Base-by-base conservation (phyloP, 2,888 invertebrate genomes). In the Tanypteryx hageni region DNA sequence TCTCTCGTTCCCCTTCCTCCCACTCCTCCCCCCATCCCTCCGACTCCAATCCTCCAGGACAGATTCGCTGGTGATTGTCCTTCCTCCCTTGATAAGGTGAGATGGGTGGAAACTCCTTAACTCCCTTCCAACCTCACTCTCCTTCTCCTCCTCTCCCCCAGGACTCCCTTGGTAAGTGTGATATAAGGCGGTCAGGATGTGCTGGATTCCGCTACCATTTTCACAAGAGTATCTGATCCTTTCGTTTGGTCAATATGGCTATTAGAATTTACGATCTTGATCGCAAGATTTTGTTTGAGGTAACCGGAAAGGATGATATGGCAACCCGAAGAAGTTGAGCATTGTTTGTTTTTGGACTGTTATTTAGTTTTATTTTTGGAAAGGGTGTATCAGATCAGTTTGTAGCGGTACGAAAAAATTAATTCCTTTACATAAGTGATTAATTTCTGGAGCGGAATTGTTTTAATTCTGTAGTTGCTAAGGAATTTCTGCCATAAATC, bases 11-110 rank as follows among this genome's bases (percentile, higher is more conserved):
- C 5, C 27, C n/a, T n/a, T 18, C 76, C 76, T 1, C 1, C 13
- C 2, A 44, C 14, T 13, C 11, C 13, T 82, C 44, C 27, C 27
- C 81, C 31, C 31, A n/a, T 11, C 14, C 64, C 64, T 18, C 76
- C 82, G 0, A 7, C 82, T 5, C 82, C 31, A 82, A 11, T 44
- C 44, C 44, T 44, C 44, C 44, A 44, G 44, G 44, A 44, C 44
- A 44, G 44, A 44, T 44, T 44, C 44, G 44, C 44, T 5, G 44
- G 31, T 59, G 58, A 85, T 85, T 85, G 58, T 61, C 86, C 86
- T 59, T 59, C 85, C 59, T 0, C 58, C 8, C 85, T 86, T 61
- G 86, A 61, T 61, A 64, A 61, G 89, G 89, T 83, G 83, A 83
- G 83, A 56, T n/a, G 57, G 56, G 13, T 11, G 82, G 44, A 31